Evolutionary conservation across 2,113 vertebrate species (phyloP).

Genomic region (Seriola rivoliana): DNA sequence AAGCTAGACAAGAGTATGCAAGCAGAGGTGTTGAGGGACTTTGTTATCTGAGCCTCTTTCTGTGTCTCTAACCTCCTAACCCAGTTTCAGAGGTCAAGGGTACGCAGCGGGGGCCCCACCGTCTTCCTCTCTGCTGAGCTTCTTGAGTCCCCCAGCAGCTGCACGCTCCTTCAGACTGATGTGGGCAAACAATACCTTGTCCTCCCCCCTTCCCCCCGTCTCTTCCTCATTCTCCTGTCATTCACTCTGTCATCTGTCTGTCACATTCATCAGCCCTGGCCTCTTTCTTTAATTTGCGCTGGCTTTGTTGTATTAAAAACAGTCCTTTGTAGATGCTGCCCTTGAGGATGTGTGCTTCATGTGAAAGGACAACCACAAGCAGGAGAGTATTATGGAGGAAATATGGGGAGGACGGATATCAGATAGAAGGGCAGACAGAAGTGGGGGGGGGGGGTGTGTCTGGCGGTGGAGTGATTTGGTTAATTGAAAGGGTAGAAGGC

Average conservation of each 20-base stretch:
- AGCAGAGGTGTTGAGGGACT: conserved; percentile 65
- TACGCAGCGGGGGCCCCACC: conserved; percentile 34
- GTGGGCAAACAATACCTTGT: conserved; percentile 55
- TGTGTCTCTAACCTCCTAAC: conserved; percentile 81
- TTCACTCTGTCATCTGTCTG: conserved; percentile 53
- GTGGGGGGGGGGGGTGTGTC: conserved; percentile 14
- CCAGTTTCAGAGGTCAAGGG: conserved; percentile 72
- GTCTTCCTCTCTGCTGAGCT: conserved; percentile 1
- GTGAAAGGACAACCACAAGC: conserved; percentile 42
- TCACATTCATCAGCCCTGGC: conserved; percentile 49
- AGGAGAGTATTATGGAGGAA: conserved; percentile 28
- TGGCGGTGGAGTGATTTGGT: conserved; percentile 31
- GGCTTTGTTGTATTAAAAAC: conserved; percentile 40
- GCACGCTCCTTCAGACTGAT: conserved; percentile 9
- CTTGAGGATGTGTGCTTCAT: conserved; percentile 56
- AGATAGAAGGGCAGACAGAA: conserved; percentile 32
- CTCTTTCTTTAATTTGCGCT: conserved; percentile 49
- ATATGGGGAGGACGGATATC: conserved; percentile 16
- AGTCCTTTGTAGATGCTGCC: conserved; percentile 15
- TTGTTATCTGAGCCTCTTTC: conserved; percentile 67
- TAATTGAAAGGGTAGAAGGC: conserved; percentile 43
- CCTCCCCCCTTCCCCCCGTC: not conserved
- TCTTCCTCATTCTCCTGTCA: conserved; percentile 25
- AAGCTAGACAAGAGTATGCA: conserved; percentile 21
- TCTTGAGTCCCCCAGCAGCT: conserved; percentile 51